Conservation (phyloP, 1,140 invertebrate species). For the Diprion similis region DNA sequence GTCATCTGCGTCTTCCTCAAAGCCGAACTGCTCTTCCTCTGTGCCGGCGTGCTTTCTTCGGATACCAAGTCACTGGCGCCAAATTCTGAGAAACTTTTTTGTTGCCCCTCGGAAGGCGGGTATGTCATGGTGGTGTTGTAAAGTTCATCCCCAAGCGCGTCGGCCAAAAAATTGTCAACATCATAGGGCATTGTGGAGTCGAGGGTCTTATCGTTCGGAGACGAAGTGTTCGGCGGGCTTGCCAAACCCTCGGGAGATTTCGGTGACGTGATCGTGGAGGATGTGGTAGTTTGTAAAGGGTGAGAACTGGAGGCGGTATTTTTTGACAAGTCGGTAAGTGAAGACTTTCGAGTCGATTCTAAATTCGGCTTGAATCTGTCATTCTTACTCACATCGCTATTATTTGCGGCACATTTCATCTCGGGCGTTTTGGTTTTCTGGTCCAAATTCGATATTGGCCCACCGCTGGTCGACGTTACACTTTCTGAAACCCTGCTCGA, state of each 20-base stretch:
- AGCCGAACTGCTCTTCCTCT: neutral
- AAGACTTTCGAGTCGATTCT: conserved; percentile 36
- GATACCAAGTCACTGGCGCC: conserved; percentile 32
- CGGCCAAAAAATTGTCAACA: conserved; percentile 41
- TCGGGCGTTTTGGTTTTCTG: neutral
- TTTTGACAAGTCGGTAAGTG: conserved; percentile 12
- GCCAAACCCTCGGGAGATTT: conserved; percentile 8
- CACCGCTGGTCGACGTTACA: neutral
- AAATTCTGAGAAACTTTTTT: conserved; percentile 28
- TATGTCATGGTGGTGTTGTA: conserved; percentile 32
- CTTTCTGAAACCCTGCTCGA: neutral
- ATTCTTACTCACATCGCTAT: neutral
- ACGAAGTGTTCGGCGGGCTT: neutral
- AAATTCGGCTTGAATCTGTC: conserved; percentile 26
- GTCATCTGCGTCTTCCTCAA: conserved; percentile 15
- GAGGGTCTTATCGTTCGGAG: neutral
- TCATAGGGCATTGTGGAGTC: conserved; percentile 31
- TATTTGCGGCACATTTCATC: neutral
- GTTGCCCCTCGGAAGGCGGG: conserved; percentile 14
- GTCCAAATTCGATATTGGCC: neutral
- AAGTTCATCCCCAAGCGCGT: conserved; percentile 44
- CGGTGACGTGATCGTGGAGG: conserved; percentile 19
- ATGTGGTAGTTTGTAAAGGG: conserved; percentile 19
- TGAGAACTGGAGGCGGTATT: conserved; percentile 19
- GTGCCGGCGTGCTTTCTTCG: conserved; percentile 18